phyloP scores from a whole-genome alignment of 2,888 invertebrate species.

The Plebejus melissa region DNA sequence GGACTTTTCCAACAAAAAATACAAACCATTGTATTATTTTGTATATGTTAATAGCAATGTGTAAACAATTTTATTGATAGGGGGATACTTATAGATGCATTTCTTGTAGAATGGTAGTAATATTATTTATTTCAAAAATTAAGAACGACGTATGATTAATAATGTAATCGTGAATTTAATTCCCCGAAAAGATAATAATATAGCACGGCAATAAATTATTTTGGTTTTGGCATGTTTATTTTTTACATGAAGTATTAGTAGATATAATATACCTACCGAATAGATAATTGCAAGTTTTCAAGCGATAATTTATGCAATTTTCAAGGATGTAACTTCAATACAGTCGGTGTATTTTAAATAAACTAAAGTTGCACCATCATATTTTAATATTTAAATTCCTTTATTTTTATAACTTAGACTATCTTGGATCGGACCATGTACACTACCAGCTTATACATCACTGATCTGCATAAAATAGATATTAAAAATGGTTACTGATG shows the following conservation, averaged over 20 bases:
- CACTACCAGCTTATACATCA: neutral
- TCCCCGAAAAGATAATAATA: neutral
- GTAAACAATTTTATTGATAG: too few species aligned
- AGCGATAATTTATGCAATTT: constrained; percentile 2
- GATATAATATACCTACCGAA: neutral
- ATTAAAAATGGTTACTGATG: neutral
- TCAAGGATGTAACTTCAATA: neutral
- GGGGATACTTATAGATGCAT: neutral
- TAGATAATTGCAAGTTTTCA: neutral
- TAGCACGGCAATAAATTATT: neutral
- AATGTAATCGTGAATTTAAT: neutral
- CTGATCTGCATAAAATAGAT: neutral
- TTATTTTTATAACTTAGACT: constrained; percentile 1
- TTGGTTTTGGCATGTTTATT: neutral
- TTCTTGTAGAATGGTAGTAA: neutral
- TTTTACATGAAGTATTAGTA: neutral
- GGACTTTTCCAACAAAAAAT: too few species aligned
- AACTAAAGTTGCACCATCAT: neutral
- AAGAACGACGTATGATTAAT: neutral
- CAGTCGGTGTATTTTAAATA: neutral
- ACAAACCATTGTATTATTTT: too few species aligned
- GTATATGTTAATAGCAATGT: too few species aligned
- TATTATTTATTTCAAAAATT: neutral
- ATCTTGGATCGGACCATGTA: neutral
- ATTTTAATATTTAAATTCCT: neutral